Evolutionary conservation across 2,113 vertebrate species (phyloP).

Genomic region (Dissostichus mawsoni): DNA sequence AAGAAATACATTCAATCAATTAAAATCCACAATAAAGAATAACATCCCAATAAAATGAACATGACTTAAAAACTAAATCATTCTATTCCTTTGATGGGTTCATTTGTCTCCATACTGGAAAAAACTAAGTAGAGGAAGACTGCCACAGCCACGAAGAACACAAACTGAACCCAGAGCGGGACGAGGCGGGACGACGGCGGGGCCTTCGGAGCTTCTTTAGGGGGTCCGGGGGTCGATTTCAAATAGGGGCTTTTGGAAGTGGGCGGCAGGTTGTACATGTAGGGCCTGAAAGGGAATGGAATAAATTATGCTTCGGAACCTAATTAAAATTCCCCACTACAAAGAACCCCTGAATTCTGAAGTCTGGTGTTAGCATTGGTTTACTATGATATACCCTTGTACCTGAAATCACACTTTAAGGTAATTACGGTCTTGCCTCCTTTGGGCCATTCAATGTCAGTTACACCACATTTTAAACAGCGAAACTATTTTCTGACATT

Average conservation of each 20-base stretch:
- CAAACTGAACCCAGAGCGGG: conserved; percentile 79
- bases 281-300: conserved; percentile 47
- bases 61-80: conserved; percentile 40
- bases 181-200: conserved; percentile 59
- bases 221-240: conserved; percentile 30
- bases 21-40: conserved; percentile 41
- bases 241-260: conserved; percentile 52
- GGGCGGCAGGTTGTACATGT: conserved; percentile 58
- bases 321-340: no score
- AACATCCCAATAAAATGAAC: not conserved
- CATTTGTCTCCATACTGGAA: conserved; percentile 76
- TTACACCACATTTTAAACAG: not conserved
- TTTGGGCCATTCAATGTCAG: not conserved
- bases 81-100: conserved; percentile 65
- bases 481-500: not conserved
- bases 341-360: no score
- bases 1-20: conserved; percentile 35
- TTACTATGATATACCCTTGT: no score
- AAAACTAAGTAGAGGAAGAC: conserved; percentile 78
- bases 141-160: conserved; percentile 74
- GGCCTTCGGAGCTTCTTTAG: conserved; percentile 13
- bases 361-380: not conserved
- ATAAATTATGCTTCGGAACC: no score
- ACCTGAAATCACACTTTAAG: not conserved
- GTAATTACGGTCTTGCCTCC: not conserved